phyloP scores from a whole-genome alignment of 2,797 vertebrate species.

The Lepilemur septentrionalis region DNA sequence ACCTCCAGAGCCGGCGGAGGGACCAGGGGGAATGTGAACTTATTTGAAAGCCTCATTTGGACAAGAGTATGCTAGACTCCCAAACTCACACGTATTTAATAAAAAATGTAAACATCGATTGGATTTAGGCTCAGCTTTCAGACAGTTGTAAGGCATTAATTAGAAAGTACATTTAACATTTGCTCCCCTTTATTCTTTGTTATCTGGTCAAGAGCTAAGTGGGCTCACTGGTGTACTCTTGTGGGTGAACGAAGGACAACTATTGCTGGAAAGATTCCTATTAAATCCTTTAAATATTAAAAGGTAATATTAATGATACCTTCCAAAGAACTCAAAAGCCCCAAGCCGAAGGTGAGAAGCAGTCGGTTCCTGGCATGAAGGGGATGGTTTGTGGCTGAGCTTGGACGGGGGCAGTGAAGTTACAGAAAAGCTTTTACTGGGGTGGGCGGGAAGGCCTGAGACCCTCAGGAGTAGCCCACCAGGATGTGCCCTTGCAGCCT shows the following conservation, averaged over 20 bases:
- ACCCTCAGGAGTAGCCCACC: background rate
- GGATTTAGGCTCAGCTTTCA: constrained; percentile 40
- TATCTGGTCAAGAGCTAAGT: background rate
- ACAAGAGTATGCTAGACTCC: background rate
- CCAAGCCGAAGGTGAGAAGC: background rate
- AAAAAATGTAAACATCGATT: constrained; percentile 63
- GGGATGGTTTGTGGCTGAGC: background rate
- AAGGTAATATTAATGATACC: background rate
- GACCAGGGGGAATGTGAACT: background rate
- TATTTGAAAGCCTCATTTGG: background rate
- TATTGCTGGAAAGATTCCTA: background rate
- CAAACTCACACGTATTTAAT: background rate
- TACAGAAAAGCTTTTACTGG: background rate
- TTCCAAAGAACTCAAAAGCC: background rate
- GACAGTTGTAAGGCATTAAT: constrained; percentile 37
- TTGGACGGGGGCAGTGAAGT: fast-evolving
- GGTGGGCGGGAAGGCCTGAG: background rate
- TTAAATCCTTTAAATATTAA: background rate
- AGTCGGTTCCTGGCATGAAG: background rate
- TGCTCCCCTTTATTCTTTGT: background rate
- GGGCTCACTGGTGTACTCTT: background rate
- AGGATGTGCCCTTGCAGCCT: background rate
- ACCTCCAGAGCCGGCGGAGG: background rate
- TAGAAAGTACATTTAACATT: background rate
- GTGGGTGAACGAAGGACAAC: background rate